Conservation (phyloP, 2,113 vertebrate species). For the Hemichromis elongatus region DNA sequence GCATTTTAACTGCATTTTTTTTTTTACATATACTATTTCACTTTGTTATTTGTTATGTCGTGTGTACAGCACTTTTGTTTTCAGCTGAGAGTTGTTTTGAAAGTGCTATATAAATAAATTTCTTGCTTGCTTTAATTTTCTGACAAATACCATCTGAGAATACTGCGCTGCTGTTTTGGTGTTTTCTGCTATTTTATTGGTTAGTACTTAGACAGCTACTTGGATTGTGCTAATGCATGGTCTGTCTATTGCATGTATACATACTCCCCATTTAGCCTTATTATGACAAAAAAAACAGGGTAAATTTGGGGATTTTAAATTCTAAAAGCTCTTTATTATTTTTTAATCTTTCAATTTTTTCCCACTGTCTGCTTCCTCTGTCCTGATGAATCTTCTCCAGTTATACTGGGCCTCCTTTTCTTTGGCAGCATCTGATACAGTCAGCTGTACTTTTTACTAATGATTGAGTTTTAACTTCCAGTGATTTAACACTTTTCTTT, state of each 20-base stretch:
- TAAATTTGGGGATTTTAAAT: not conserved
- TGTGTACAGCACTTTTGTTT: too few species aligned
- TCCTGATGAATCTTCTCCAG: not conserved
- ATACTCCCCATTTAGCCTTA: not conserved
- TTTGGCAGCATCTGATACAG: accelerated
- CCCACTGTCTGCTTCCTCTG: too few species aligned
- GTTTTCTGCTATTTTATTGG: not conserved
- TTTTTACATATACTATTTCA: too few species aligned
- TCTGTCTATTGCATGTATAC: not conserved
- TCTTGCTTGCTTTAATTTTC: too few species aligned
- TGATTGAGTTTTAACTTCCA: not conserved
- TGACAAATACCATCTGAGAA: not conserved
- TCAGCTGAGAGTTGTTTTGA: too few species aligned
- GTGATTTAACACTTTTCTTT: not conserved
- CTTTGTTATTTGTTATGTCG: too few species aligned
- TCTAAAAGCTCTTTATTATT: not conserved
- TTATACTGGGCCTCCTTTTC: not conserved
- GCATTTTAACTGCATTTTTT: not conserved
- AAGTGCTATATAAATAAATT: too few species aligned
- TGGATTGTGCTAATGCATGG: not conserved
- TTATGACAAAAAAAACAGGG: accelerated
- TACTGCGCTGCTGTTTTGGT: accelerated
- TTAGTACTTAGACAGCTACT: not conserved
- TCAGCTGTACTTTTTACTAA: not conserved
- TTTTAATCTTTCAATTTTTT: too few species aligned